Evolutionary conservation across 2,888 invertebrate genomes (phyloP).

Genomic region (Balanococcus diminutus): DNA sequence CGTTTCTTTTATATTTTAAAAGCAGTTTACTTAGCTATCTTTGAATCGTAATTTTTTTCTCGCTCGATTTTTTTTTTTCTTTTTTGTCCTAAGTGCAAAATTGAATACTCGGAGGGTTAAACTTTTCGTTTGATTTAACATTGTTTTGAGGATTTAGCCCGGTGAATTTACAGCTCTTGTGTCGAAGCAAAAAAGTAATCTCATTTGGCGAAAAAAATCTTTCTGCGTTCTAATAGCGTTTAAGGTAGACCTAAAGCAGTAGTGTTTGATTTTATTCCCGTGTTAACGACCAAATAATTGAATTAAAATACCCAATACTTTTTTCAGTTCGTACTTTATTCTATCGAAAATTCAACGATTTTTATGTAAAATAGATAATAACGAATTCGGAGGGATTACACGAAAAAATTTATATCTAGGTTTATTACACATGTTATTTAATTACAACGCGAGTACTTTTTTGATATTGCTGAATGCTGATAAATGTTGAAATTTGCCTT

Average conservation of each 20-base stretch:
- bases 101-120: constrained; percentile 49
- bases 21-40: constrained; percentile 52
- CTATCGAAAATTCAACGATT: too few relatives aligned
- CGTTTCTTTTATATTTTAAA: constrained; percentile 39
- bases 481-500: too few relatives aligned
- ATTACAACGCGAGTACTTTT: too few relatives aligned
- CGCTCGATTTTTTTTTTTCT: constrained; percentile 8
- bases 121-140: constrained; percentile 53
- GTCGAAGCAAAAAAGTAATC: constrained; percentile 8
- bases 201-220: constrained; percentile 4
- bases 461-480: too few relatives aligned
- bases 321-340: neutral
- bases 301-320: neutral
- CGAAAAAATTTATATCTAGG: too few relatives aligned
- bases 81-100: constrained; percentile 46
- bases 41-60: constrained; percentile 38
- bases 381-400: too few relatives aligned
- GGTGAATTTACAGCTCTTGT: constrained; percentile 46
- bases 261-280: neutral
- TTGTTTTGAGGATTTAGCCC: constrained; percentile 43
- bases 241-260: neutral
- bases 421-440: too few relatives aligned
- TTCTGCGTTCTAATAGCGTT: neutral
- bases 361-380: too few relatives aligned
- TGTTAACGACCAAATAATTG: neutral